Conservation (phyloP, 2,113 vertebrate species). For the Kryptolebias marmoratus region DNA sequence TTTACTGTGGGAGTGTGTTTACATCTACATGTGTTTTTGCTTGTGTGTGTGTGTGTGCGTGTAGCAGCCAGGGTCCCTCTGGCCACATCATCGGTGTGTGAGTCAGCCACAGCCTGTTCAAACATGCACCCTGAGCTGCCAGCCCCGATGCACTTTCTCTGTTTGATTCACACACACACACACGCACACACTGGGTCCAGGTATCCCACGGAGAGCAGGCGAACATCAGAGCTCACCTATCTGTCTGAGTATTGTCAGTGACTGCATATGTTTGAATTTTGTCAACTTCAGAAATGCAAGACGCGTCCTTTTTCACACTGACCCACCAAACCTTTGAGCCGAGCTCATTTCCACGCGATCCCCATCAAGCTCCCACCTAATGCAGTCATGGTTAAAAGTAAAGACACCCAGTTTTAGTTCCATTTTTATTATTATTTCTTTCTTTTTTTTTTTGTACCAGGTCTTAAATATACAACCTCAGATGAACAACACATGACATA, state of each 20-base stretch:
- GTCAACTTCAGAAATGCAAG: constrained; percentile 38
- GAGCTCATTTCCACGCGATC: constrained; percentile 35
- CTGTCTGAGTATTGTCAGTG: constrained; percentile 25
- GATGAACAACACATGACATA: neutral
- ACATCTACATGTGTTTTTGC: constrained; percentile 51
- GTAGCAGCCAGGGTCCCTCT: constrained; percentile 71
- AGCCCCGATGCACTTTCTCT: constrained; percentile 66
- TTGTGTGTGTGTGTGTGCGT: constrained; percentile 38
- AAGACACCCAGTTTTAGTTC: neutral
- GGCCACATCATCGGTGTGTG: constrained; percentile 77
- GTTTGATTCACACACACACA: constrained; percentile 17
- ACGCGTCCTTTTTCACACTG: constrained; percentile 24
- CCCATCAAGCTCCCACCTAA: neutral
- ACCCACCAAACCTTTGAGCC: constrained; percentile 41
- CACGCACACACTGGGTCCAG: constrained; percentile 40
- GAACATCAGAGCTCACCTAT: constrained; percentile 38
- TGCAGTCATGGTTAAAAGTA: neutral
- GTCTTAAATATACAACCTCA: neutral
- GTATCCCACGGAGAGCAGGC: constrained; percentile 51
- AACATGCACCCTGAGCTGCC: constrained; percentile 78
- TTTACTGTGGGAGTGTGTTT: constrained; percentile 58
- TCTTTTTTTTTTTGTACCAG: neutral
- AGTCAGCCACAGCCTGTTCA: constrained; percentile 79
- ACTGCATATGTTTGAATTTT: constrained; percentile 46
- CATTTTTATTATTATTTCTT: neutral